A percentile compares a stretch with the other conserved stretches of the same genome.
Evolutionary conservation across 2,113 vertebrate species (phyloP).

Genomic region (Craseonycteris thonglongyai): DNA sequence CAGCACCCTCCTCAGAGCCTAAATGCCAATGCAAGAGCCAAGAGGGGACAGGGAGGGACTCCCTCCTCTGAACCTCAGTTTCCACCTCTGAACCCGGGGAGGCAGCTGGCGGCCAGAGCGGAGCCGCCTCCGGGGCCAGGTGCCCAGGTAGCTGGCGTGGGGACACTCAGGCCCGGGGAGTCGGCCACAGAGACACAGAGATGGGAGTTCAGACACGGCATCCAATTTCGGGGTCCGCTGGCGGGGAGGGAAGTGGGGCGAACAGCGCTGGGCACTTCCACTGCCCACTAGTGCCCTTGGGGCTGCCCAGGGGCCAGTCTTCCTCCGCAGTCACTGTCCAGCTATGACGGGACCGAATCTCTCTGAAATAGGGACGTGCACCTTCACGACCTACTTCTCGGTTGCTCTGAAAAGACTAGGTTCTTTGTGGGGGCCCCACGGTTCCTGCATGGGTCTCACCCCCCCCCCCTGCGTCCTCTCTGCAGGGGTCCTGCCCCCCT

Average conservation of each 20-base stretch:
- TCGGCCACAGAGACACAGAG: background rate
- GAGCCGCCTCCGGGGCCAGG: background rate
- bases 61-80: background rate
- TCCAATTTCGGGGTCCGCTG: background rate
- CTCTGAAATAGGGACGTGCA: background rate
- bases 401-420: background rate
- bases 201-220: background rate
- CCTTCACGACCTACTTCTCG: background rate
- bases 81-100: background rate
- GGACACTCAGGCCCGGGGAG: background rate
- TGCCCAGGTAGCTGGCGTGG: background rate
- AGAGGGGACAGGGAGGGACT: background rate
- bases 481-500: too few species aligned
- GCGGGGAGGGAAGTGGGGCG: too few species aligned
- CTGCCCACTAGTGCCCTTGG: background rate
- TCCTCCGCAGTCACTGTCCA: background rate
- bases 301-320: background rate
- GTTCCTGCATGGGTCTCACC: background rate
- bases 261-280: background rate
- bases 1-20: background rate
- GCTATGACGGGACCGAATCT: background rate
- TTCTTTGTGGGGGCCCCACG: too few species aligned
- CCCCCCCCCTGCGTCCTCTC: too few species aligned
- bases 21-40: background rate
- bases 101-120: background rate